These are phyloP conservation scores for Syritta pipiens DNA, from an alignment of 2,888 invertebrate species.

Conservation along the genomic window DNA sequence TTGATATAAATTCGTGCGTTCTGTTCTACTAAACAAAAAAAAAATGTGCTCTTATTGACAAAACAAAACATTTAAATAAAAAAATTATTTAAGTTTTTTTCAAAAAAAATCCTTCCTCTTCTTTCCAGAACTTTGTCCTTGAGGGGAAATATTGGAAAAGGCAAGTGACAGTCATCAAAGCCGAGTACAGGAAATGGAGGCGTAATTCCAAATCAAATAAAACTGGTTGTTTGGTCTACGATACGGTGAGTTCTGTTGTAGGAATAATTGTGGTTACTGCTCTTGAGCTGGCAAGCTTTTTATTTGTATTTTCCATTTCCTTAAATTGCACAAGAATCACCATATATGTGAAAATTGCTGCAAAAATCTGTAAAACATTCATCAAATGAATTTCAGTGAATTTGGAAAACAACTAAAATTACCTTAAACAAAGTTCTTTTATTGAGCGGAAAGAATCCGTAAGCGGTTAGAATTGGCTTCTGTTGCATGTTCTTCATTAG, in stretches of 20 bases:
- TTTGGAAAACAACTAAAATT: background rate
- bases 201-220: slow-evolving; percentile 85
- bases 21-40: no score
- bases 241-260: slow-evolving; percentile 82
- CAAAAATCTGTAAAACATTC: slow-evolving; percentile 72
- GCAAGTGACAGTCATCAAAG: slow-evolving; percentile 96
- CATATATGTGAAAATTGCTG: slow-evolving; percentile 76
- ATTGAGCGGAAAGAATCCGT: slow-evolving; percentile 76
- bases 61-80: background rate
- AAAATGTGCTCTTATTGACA: no score
- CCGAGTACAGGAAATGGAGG: slow-evolving; percentile 99
- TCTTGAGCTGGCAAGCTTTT: slow-evolving; percentile 33
- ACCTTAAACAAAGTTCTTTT: slow-evolving; percentile 76
- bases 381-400: background rate
- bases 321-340: slow-evolving; percentile 76
- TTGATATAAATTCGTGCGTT: no score
- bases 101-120: background rate
- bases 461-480: slow-evolving; percentile 75
- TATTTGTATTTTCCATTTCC: slow-evolving; percentile 75
- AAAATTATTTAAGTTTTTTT: background rate
- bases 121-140: slow-evolving; percentile 92
- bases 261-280: background rate
- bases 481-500: slow-evolving; percentile 74
- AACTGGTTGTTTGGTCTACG: slow-evolving; percentile 85
- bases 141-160: slow-evolving; percentile 99